Base-by-base conservation (phyloP, 2,888 invertebrate genomes). In the Chrysolina oricalcia region DNA sequence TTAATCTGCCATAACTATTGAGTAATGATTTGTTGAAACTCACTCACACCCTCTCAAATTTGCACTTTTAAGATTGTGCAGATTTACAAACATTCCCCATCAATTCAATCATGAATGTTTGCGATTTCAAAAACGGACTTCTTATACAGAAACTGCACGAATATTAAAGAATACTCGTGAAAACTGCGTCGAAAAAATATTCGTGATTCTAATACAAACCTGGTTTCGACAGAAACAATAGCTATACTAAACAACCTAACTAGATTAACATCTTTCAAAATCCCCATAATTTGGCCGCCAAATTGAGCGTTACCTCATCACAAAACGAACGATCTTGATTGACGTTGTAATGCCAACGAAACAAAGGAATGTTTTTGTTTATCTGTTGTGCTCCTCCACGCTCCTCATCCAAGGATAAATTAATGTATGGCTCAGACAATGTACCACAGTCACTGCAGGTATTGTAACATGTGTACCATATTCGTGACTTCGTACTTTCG, bases 331-430 rank as follows among this genome's bases (percentile, higher is more conserved):
- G 27, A 62, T 50, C 27, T 15, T 23, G 23, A 59, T 59, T 27
- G 59, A 40, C 59, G 59, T 46, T 56, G 9, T 59, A 15, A 65
- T 65, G 23, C 50, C 4, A 1, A 23, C 13, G 21, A 66, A 65
- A 72, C 72, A 75, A 75, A 64, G 71, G 66, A 64, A 43, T 72
- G 75, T 72, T 74, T 72, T 17, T 62, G 68, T 68, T 67, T 62
- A 35, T 48, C 50, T 67, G 35, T 68, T 72, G 40, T 68, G 23
- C 62, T 68, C 43, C 27, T 69, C 43, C 68, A 68, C 71, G n/a
- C 40, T 56, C 68, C 23, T 11, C 64, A 19, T 53, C 46, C 72
- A 75, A 75, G 75, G 72, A 75, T 72, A 69, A 72, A 75, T 62
- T 66, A 13, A 62, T 50, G 48, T 63, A 71, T 48, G 48, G 62